A percentile compares a stretch with the other conserved stretches of the same genome.
These are phyloP conservation scores for Zaprionus lachaisei DNA, from an alignment of 1,140 invertebrate species.

Conservation along the genomic window DNA sequence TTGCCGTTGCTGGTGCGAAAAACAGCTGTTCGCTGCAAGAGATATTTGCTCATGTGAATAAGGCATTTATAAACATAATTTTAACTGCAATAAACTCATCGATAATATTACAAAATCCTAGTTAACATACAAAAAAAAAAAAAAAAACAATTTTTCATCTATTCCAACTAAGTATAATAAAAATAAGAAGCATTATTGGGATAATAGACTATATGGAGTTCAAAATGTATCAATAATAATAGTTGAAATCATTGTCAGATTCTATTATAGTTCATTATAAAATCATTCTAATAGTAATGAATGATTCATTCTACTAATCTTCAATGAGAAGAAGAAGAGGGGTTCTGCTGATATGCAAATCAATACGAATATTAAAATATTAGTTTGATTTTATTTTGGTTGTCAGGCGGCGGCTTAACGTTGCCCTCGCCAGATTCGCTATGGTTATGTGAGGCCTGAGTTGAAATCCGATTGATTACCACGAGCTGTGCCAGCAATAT, in stretches of 20 bases:
- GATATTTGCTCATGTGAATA: neutral
- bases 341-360: neutral
- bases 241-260: too few species aligned
- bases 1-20: neutral
- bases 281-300: too few species aligned
- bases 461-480: constrained; percentile 47
- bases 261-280: too few species aligned
- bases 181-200: too few species aligned
- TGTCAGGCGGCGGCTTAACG: constrained; percentile 18
- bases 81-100: neutral
- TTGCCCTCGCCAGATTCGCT: constrained; percentile 2
- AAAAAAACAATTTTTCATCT: too few species aligned
- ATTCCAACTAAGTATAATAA: too few species aligned
- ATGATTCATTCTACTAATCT: too few species aligned
- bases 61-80: neutral
- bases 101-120: neutral
- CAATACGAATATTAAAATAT: neutral
- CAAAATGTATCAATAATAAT: too few species aligned
- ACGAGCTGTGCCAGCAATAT: neutral
- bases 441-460: constrained; percentile 10
- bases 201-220: too few species aligned
- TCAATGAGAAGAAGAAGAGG: neutral
- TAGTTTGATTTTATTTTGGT: constrained; percentile 14
- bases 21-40: constrained; percentile 19
- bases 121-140: too few species aligned